Evolutionary conservation across 2,888 invertebrate genomes (phyloP).

Genomic region (Cyrtodaria siliqua): DNA sequence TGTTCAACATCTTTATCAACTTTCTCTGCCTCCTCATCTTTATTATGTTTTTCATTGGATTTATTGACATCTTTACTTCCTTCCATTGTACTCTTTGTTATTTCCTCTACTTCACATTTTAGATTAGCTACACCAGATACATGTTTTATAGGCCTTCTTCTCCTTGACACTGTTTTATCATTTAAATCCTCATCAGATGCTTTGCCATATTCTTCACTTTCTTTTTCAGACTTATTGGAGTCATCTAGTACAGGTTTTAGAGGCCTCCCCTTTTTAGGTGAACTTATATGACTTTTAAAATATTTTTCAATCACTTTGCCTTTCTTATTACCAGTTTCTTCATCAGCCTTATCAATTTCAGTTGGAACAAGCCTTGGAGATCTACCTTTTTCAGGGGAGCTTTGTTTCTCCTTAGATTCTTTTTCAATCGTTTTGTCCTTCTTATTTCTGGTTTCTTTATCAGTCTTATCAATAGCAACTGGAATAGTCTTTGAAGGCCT

Average conservation of each 20-base stretch:
- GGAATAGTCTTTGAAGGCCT: neutral
- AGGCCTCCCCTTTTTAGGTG: no score
- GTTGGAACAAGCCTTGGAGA: neutral
- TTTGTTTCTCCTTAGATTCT: neutral
- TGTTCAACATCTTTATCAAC: neutral
- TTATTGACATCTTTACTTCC: neutral
- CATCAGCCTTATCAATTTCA: constrained; percentile 1
- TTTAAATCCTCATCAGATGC: constrained; percentile 5
- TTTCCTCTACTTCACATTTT: no score
- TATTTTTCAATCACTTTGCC: no score
- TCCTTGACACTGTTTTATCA: constrained; percentile 1
- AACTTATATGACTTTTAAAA: no score
- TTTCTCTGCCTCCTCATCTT: neutral
- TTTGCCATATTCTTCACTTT: constrained; percentile 15
- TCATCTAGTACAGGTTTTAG: neutral
- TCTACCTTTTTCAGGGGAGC: neutral
- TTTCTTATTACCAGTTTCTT: neutral
- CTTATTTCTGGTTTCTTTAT: neutral
- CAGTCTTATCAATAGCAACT: neutral
- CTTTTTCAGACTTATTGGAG: neutral
- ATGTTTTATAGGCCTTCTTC: no score
- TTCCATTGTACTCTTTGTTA: neutral
- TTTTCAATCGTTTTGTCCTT: neutral
- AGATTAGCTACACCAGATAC: no score
- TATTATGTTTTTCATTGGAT: neutral